Evolutionary conservation across 1,140 invertebrate genomes (phyloP).

Genomic region (Pogonomyrmex californicus): DNA sequence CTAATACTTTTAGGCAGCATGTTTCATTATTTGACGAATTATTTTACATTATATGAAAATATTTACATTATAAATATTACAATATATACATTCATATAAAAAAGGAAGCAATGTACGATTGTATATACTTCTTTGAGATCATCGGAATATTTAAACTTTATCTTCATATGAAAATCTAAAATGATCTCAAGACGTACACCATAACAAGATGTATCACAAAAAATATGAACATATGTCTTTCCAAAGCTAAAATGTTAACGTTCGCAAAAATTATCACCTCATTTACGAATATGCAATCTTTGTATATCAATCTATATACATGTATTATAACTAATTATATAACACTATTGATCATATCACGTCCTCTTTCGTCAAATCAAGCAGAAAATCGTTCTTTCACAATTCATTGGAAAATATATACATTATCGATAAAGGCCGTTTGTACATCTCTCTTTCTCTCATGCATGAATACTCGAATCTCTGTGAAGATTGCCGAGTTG

Average conservation of each 20-base stretch:
- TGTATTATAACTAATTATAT: constrained; percentile 13
- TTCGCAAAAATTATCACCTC: neutral
- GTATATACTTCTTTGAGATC: neutral
- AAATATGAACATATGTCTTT: constrained; percentile 38
- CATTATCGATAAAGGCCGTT: neutral
- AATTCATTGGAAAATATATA: constrained; percentile 12
- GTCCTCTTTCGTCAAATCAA: neutral
- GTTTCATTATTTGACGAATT: constrained; percentile 42
- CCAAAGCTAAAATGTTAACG: constrained; percentile 20
- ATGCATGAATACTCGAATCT: constrained; percentile 84
- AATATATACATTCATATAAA: constrained; percentile 61
- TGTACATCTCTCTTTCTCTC: constrained; percentile 45
- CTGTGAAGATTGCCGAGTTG: constrained; percentile 85
- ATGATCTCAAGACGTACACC: neutral
- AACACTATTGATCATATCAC: constrained; percentile 21
- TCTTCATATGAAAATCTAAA: constrained; percentile 4
- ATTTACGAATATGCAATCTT: constrained; percentile 29
- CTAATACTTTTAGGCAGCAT: constrained; percentile 72
- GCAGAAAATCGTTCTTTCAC: constrained; percentile 2
- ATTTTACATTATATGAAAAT: constrained; percentile 63
- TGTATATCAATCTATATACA: neutral
- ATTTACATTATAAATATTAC: constrained; percentile 40
- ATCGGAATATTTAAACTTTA: constrained; percentile 8
- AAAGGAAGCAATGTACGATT: constrained; percentile 27
- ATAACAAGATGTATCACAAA: constrained; percentile 45